Evolutionary conservation across 2,113 vertebrate species (phyloP).

Genomic region (Actinemys pallida): DNA sequence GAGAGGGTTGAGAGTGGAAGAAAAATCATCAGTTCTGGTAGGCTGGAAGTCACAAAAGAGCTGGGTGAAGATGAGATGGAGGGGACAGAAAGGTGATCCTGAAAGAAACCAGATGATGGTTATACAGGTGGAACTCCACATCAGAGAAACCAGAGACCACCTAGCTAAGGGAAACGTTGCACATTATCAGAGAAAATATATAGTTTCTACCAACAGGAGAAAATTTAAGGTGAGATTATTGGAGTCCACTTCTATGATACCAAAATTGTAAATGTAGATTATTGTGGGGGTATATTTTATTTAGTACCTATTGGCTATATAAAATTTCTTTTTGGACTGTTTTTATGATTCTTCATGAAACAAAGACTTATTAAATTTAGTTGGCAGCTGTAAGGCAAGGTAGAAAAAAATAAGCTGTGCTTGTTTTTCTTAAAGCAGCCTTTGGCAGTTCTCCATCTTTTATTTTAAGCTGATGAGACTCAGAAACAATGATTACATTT

Average conservation of each 20-base stretch:
- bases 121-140: background rate
- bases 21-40: background rate
- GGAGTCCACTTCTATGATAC: background rate
- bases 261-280: conserved; percentile 29
- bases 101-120: background rate
- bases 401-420: conserved; percentile 69
- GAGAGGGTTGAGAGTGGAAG: conserved; percentile 1
- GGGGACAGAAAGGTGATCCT: background rate
- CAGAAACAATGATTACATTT: conserved; percentile 62
- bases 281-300: conserved; percentile 46
- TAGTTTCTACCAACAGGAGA: background rate
- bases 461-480: conserved; percentile 74
- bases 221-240: background rate
- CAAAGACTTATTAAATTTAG: conserved; percentile 80
- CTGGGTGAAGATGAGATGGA: background rate
- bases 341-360: conserved; percentile 80
- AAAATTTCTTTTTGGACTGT: conserved; percentile 72
- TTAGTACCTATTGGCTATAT: conserved; percentile 69
- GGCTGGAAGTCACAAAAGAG: background rate
- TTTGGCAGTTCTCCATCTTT: conserved; percentile 65
- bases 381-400: conserved; percentile 75
- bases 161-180: background rate
- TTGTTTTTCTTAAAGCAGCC: conserved; percentile 57
- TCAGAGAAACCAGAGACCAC: background rate
- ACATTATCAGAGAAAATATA: background rate